A percentile compares a stretch with the other conserved stretches of the same genome.
Evolutionary conservation across 2,888 invertebrate species (phyloP).

Genomic region (Nowickia ferox): DNA sequence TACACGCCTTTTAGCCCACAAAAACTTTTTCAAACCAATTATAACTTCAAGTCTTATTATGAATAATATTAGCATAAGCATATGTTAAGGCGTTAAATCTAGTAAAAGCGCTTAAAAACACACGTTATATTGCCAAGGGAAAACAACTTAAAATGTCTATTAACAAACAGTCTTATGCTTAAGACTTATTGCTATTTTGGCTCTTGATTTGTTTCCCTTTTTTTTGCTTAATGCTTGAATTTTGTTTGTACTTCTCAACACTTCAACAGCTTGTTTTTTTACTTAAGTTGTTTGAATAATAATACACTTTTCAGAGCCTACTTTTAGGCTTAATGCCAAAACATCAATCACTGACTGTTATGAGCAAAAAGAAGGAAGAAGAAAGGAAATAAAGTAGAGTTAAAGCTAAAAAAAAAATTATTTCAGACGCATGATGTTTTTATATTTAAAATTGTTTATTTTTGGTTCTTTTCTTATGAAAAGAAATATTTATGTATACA

Average conservation of each 20-base stretch:
- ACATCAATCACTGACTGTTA: conserved; percentile 53
- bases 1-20: not conserved
- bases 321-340: conserved; percentile 64
- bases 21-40: not conserved
- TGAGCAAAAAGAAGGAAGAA: conserved; percentile 3
- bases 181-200: not conserved
- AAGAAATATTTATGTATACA: no score
- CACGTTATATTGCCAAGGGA: not conserved
- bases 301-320: not conserved
- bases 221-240: conserved; percentile 1
- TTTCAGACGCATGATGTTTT: conserved; percentile 56
- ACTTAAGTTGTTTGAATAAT: conserved; percentile 4
- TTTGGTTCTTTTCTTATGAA: not conserved
- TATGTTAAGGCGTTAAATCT: conserved; percentile 43
- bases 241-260: conserved; percentile 36
- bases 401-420: conserved; percentile 11
- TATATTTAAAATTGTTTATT: conserved; percentile 20
- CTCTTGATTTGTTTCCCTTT: not conserved
- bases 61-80: conserved; percentile 39
- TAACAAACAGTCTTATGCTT: conserved; percentile 6
- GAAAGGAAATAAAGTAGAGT: not conserved
- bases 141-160: not conserved
- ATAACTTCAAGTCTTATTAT: conserved; percentile 48
- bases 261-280: conserved; percentile 10
- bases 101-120: not conserved